phyloP scores from a whole-genome alignment of 2,797 vertebrate genomes.

The Coccyzus lansbergi region DNA sequence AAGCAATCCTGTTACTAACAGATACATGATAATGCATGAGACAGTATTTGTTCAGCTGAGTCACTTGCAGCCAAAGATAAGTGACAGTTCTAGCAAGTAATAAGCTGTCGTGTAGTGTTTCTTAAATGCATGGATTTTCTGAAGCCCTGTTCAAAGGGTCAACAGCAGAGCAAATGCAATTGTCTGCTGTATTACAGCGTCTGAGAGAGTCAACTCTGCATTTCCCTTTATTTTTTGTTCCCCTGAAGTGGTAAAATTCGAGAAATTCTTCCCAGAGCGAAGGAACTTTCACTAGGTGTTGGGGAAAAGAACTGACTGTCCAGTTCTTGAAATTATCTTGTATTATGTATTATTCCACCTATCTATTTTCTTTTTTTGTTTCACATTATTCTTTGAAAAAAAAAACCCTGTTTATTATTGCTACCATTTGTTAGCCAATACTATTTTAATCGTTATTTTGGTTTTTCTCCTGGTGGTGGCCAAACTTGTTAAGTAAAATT shows the following conservation, averaged over 20 bases:
- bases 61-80: slow-evolving; percentile 52
- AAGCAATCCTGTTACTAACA: neutral
- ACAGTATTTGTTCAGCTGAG: slow-evolving; percentile 29
- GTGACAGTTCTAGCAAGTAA: slow-evolving; percentile 52
- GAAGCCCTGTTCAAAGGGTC: slow-evolving; percentile 40
- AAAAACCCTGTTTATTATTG: neutral
- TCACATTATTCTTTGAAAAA: neutral
- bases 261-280: neutral
- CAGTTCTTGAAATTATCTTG: neutral
- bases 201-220: neutral
- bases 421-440: neutral
- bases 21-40: neutral
- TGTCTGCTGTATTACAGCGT: slow-evolving; percentile 15
- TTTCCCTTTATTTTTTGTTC: slow-evolving; percentile 39
- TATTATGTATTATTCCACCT: neutral
- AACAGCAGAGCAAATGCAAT: slow-evolving; percentile 48
- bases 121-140: slow-evolving; percentile 62
- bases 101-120: slow-evolving; percentile 59
- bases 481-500: neutral
- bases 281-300: neutral
- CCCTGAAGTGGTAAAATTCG: neutral
- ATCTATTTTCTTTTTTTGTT: neutral
- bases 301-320: neutral
- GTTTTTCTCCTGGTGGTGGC: neutral
- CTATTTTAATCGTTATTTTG: neutral